Evolutionary conservation across 64 coral and sea anemone genomes (phyloP).

Genomic region (Astreopora myriophthalma): DNA sequence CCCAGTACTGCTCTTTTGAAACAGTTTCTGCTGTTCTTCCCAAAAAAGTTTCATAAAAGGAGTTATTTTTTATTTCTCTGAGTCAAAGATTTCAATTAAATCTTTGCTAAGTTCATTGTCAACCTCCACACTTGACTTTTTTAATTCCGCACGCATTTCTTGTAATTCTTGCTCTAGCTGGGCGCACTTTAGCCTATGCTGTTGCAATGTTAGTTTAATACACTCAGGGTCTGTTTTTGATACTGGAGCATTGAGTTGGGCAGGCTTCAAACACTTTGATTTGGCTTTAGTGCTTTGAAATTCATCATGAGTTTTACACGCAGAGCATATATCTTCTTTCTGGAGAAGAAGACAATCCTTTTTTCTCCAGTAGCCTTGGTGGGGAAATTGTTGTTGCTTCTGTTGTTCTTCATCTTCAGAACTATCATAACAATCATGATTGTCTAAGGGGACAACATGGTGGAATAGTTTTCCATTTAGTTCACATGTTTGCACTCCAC

Average conservation of each 20-base stretch:
- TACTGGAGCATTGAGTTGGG: neutral
- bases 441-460: constrained; percentile 10
- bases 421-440: neutral
- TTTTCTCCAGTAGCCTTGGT: neutral
- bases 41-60: too few relatives aligned
- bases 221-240: too few relatives aligned
- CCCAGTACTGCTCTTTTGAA: too few relatives aligned
- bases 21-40: too few relatives aligned
- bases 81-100: too few relatives aligned
- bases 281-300: neutral
- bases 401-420: neutral
- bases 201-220: too few relatives aligned
- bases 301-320: neutral
- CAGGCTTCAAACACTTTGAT: constrained; percentile 10
- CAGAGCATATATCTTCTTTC: constrained; percentile 13
- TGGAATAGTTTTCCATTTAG: neutral
- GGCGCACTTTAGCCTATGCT: too few relatives aligned
- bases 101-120: too few relatives aligned
- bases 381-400: neutral
- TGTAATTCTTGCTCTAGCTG: too few relatives aligned
- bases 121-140: too few relatives aligned
- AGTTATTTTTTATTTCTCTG: too few relatives aligned
- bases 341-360: constrained; percentile 13
- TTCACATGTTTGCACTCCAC: neutral
- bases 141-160: too few relatives aligned